phyloP scores from a whole-genome alignment of 2,888 invertebrate species.

The Dendrolimus pini region DNA sequence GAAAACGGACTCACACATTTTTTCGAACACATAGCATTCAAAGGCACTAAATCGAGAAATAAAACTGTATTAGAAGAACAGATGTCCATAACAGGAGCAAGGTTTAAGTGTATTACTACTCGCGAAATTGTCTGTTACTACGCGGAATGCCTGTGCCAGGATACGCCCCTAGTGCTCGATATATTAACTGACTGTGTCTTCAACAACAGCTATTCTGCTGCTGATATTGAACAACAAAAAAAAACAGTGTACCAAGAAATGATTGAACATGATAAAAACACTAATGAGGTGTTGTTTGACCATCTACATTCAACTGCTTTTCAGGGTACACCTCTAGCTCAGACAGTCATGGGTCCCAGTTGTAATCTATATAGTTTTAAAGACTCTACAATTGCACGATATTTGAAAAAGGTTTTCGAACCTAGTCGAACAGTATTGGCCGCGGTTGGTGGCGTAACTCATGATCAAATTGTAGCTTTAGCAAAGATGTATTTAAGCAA shows the following conservation, averaged over 20 bases:
- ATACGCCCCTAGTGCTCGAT: constrained; percentile 91
- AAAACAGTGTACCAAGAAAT: constrained; percentile 46
- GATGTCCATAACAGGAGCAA: constrained; percentile 96
- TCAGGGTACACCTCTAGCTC: constrained; percentile 57
- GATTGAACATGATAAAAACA: constrained; percentile 40
- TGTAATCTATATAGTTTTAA: constrained; percentile 79
- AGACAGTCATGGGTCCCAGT: constrained; percentile 78
- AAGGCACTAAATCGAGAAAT: constrained; percentile 83
- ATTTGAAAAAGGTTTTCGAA: constrained; percentile 90
- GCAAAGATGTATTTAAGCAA: constrained; percentile 83
- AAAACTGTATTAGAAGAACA: constrained; percentile 91
- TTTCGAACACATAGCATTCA: constrained; percentile 58
- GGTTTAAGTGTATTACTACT: constrained; percentile 96
- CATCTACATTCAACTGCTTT: constrained; percentile 62
- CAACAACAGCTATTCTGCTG: constrained; percentile 76
- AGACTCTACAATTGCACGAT: constrained; percentile 82
- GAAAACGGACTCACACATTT: constrained; percentile 59
- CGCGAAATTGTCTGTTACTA: constrained; percentile 97
- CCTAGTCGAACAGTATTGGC: constrained; percentile 93
- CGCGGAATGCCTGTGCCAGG: constrained; percentile 92
- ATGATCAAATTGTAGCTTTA: constrained; percentile 85
- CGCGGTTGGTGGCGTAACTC: constrained; percentile 94
- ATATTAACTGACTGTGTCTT: constrained; percentile 96
- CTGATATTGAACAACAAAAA: constrained; percentile 50
- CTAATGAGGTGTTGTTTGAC: constrained; percentile 41